These are phyloP conservation scores for Oedothorax gibbosus DNA, from an alignment of 1,140 invertebrate species.

Conservation along the genomic window DNA sequence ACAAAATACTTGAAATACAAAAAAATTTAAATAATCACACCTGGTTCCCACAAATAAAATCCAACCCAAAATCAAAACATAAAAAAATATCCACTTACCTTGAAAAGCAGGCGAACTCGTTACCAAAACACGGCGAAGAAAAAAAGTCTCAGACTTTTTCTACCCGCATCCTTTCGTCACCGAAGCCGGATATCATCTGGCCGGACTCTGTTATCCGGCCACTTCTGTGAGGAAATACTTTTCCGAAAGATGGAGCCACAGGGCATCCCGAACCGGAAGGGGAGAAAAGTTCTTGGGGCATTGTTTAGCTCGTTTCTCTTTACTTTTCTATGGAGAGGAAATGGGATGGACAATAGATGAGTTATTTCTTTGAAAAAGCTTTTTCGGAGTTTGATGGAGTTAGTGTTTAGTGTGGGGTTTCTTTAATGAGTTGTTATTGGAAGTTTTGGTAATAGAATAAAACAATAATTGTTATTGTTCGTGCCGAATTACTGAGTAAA, in stretches of 20 bases:
- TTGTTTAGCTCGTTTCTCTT: background rate
- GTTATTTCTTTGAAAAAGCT: too few relatives aligned
- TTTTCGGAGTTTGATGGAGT: too few relatives aligned
- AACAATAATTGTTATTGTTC: too few relatives aligned
- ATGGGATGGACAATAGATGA: too few relatives aligned
- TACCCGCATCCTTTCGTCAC: constrained; percentile 20
- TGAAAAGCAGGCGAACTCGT: constrained; percentile 3
- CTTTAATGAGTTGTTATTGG: too few relatives aligned
- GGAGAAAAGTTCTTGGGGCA: background rate
- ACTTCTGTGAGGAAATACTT: background rate
- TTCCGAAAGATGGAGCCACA: constrained; percentile 23
- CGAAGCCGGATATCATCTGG: constrained; percentile 16
- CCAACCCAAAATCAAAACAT: background rate
- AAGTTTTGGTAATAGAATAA: too few relatives aligned
- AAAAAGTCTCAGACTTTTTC: constrained; percentile 1
- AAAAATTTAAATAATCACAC: background rate
- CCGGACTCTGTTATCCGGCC: constrained; percentile 11
- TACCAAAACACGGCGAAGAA: background rate
- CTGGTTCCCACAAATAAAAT: background rate
- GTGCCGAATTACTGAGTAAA: too few relatives aligned
- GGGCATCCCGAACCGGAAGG: background rate
- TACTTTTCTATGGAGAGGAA: background rate
- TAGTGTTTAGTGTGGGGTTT: too few relatives aligned
- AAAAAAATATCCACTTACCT: constrained; percentile 30
- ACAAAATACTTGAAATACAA: background rate